A percentile compares a stretch with the other conserved stretches of the same genome.
Conservation (phyloP, 1,140 invertebrate genomes). For the Antheraea pernyi region DNA sequence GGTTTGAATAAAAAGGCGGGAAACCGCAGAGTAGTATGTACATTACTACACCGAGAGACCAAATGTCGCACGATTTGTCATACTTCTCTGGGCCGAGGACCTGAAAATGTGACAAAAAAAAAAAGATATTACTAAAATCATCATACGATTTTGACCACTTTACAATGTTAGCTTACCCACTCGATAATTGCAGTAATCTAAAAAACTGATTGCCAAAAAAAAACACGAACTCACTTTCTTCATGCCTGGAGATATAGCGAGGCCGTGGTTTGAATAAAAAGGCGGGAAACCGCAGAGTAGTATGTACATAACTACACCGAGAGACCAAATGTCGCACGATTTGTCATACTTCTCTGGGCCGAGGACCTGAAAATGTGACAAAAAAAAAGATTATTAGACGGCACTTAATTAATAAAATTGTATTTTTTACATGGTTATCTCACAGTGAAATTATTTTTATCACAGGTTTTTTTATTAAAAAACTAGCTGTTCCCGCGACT, state of each 20-base stretch:
- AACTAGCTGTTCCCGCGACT: too few species aligned
- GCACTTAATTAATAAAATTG: too few species aligned
- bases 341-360: slow-evolving; percentile 99
- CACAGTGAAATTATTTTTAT: too few species aligned
- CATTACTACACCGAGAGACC: slow-evolving; percentile 99
- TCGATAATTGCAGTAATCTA: too few species aligned
- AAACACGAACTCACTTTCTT: slow-evolving; percentile 83
- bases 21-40: slow-evolving; percentile 98
- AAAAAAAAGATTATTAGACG: too few species aligned
- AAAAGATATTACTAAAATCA: too few species aligned
- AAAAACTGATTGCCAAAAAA: too few species aligned
- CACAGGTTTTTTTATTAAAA: too few species aligned
- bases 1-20: slow-evolving; percentile 98
- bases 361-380: slow-evolving; percentile 80
- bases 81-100: slow-evolving; percentile 98
- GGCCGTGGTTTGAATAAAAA: slow-evolving; percentile 98
- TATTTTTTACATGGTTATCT: too few species aligned
- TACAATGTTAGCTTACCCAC: too few species aligned
- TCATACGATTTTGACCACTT: too few species aligned
- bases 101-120: too few species aligned
- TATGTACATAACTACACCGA: slow-evolving; percentile 99
- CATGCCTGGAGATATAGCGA: slow-evolving; percentile 99
- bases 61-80: slow-evolving; percentile 99
- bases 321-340: slow-evolving; percentile 99
- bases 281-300: slow-evolving; percentile 97